Percentiles rank a stretch among this genome's conserved stretches.
These are phyloP conservation scores for Xiphophorus couchianus DNA, from an alignment of 2,113 vertebrate genomes.

Conservation along the genomic window DNA sequence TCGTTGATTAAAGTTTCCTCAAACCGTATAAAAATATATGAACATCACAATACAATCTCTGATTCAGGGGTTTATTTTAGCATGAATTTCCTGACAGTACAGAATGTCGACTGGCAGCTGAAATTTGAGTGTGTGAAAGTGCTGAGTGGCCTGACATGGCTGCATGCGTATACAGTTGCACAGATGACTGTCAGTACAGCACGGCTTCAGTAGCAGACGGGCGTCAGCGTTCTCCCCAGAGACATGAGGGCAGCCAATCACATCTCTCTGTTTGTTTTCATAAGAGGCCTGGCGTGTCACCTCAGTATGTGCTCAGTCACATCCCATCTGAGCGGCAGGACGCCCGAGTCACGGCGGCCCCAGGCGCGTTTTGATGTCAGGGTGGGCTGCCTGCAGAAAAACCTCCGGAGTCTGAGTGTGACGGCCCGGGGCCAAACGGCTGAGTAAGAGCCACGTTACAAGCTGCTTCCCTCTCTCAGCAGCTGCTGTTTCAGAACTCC, in stretches of 20 bases:
- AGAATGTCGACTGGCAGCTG: constrained; percentile 36
- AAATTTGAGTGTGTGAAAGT: constrained; percentile 66
- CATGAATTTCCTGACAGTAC: constrained; percentile 35
- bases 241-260: constrained; percentile 44
- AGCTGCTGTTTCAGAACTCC: constrained; percentile 26
- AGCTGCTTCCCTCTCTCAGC: constrained; percentile 41
- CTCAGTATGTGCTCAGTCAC: constrained; percentile 50
- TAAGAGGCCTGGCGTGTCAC: constrained; percentile 17
- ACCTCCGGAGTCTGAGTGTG: constrained; percentile 51
- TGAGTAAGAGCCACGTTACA: constrained; percentile 55
- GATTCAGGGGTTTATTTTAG: constrained; percentile 5
- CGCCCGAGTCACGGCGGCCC: constrained; percentile 30
- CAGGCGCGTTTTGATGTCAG: constrained; percentile 45
- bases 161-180: constrained; percentile 5
- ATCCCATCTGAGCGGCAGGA: constrained; percentile 43
- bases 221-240: constrained; percentile 46
- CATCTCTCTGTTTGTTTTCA: constrained; percentile 22
- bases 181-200: constrained; percentile 24
- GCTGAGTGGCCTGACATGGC: constrained; percentile 53
- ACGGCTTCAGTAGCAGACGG: constrained; percentile 31
- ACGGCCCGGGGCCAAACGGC: constrained; percentile 57
- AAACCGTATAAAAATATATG: neutral
- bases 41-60: constrained; percentile 10
- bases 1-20: neutral
- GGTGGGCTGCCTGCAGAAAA: constrained; percentile 25